Percentiles rank a stretch among this genome's conserved stretches.
Evolutionary conservation across 2,797 vertebrate species (phyloP).

Genomic region (Myotis myotis): DNA sequence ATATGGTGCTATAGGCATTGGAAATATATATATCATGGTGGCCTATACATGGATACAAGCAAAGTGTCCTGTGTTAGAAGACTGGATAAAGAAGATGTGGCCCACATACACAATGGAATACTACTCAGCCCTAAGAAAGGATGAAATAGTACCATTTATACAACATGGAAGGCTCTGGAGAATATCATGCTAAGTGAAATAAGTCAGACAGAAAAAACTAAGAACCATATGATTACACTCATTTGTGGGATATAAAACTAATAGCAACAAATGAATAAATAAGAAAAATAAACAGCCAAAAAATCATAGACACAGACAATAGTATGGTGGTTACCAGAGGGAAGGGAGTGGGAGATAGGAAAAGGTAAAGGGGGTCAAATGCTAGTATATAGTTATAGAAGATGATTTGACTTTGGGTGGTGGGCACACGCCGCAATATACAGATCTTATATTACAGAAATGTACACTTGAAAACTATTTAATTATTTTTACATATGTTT

Average conservation of each 20-base stretch:
- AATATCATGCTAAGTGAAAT: background rate
- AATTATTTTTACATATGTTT: background rate
- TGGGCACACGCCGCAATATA: background rate
- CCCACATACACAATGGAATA: background rate
- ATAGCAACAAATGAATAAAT: background rate
- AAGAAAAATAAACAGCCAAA: background rate
- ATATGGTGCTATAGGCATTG: background rate
- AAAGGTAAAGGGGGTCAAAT: background rate
- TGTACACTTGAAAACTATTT: background rate
- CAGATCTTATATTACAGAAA: background rate
- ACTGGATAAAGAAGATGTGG: background rate
- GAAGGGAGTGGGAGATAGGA: background rate
- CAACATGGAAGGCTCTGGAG: background rate
- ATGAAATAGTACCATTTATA: background rate
- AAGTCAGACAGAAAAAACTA: background rate
- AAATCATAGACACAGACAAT: background rate
- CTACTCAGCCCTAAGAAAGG: background rate
- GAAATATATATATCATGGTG: background rate
- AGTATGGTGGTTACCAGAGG: background rate
- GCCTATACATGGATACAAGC: too few species aligned
- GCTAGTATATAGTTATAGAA: background rate
- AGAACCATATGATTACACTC: background rate
- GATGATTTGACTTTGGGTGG: background rate
- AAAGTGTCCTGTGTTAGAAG: too few species aligned
- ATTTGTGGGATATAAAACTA: background rate